Percentiles rank a stretch among this genome's conserved stretches.
Evolutionary conservation across 2,797 vertebrate genomes (phyloP).

Genomic region (Melanotaenia nigrans): DNA sequence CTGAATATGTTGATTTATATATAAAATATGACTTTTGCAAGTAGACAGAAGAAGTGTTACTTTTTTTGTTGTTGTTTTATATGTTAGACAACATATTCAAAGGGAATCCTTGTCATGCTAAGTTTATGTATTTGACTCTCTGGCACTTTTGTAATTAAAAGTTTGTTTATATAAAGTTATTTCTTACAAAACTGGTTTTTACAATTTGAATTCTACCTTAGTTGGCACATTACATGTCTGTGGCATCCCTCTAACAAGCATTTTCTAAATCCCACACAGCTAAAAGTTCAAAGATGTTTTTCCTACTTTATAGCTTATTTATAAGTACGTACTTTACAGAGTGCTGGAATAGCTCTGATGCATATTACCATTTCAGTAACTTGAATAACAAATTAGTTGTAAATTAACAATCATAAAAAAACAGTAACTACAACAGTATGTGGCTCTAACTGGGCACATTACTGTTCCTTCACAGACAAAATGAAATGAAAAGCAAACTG

Average conservation of each 20-base stretch:
- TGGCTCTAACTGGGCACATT: neutral
- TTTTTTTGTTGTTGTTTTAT: neutral
- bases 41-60: conserved; percentile 2
- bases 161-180: conserved; percentile 67
- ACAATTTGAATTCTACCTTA: conserved; percentile 68
- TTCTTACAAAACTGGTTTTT: conserved; percentile 76
- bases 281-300: conserved; percentile 48
- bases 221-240: conserved; percentile 68
- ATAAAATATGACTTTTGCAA: conserved; percentile 40
- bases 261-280: conserved; percentile 65
- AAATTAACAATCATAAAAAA: conserved; percentile 7
- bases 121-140: conserved; percentile 60
- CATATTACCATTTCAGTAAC: conserved; percentile 24
- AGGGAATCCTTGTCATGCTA: conserved; percentile 55
- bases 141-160: conserved; percentile 67
- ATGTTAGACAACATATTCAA: conserved; percentile 41
- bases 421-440: conserved; percentile 17
- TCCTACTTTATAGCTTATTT: conserved; percentile 46
- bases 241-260: conserved; percentile 62
- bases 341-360: conserved; percentile 30
- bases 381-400: conserved; percentile 13
- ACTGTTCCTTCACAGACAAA: conserved; percentile 18
- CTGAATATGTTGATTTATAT: conserved; percentile 12
- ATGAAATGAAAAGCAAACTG: conserved; percentile 18
- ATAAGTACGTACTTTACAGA: conserved; percentile 44